Percentiles rank a stretch among this genome's conserved stretches.
These are phyloP conservation scores for Harmothoe impar DNA, from an alignment of 2,888 invertebrate genomes.

Conservation along the genomic window DNA sequence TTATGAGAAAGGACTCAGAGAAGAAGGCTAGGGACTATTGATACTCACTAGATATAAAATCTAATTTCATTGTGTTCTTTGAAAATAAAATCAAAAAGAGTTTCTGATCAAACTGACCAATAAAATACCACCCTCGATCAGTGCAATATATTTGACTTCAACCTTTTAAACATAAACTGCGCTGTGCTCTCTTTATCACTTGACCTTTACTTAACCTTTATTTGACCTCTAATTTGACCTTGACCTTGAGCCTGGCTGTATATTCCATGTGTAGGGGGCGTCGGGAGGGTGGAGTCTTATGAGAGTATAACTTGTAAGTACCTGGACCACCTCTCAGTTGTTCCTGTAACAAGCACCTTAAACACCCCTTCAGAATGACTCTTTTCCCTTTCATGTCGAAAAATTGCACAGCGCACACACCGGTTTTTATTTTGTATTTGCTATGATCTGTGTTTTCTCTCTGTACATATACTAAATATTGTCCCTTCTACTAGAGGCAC, in stretches of 20 bases:
- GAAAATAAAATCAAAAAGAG: too few species aligned
- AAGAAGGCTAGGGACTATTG: too few species aligned
- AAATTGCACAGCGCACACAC: slow-evolving; percentile 27
- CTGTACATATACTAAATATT: slow-evolving; percentile 28
- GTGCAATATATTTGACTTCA: too few species aligned
- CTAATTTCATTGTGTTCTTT: too few species aligned
- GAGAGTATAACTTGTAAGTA: slow-evolving; percentile 43
- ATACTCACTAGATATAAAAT: too few species aligned
- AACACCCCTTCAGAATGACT: slow-evolving; percentile 11
- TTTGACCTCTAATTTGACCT: slow-evolving; percentile 20
- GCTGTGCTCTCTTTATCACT: not conserved
- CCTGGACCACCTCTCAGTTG: slow-evolving; percentile 33
- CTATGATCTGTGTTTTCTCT: slow-evolving; percentile 44
- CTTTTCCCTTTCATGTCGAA: not conserved
- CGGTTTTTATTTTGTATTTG: not conserved
- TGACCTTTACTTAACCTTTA: slow-evolving; percentile 40
- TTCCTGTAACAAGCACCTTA: not conserved
- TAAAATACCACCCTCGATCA: too few species aligned
- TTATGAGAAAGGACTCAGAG: too few species aligned
- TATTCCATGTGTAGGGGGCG: slow-evolving; percentile 37
- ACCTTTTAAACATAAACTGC: not conserved
- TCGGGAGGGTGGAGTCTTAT: slow-evolving; percentile 54
- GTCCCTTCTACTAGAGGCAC: not conserved
- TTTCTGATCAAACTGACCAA: too few species aligned
- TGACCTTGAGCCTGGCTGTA: slow-evolving; percentile 42